These are phyloP conservation scores for Tonatia bakeri DNA, from an alignment of 2,113 vertebrate species.

Conservation along the genomic window DNA sequence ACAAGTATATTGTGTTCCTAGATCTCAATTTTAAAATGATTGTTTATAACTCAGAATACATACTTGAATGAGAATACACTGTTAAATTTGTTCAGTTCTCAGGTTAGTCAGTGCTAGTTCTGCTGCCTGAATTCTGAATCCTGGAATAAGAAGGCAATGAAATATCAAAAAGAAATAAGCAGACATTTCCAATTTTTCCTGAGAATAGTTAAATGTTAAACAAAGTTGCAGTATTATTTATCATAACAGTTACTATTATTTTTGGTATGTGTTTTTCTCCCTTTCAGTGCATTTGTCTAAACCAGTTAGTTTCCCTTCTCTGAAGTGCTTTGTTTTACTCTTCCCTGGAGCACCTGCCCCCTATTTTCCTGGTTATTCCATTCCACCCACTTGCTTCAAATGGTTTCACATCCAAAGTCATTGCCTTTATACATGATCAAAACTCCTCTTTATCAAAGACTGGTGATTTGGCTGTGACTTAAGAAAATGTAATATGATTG, in stretches of 20 bases:
- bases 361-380: background rate
- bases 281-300: background rate
- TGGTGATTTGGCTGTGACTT: background rate
- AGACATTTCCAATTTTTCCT: background rate
- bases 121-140: background rate
- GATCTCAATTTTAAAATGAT: background rate
- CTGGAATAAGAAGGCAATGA: background rate
- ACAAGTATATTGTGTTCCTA: background rate
- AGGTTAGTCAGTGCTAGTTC: background rate
- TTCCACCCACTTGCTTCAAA: background rate
- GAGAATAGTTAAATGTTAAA: background rate
- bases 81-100: background rate
- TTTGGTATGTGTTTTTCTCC: background rate
- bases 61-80: background rate
- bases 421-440: background rate
- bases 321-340: background rate
- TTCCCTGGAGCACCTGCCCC: background rate
- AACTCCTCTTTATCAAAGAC: background rate
- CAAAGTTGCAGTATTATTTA: background rate
- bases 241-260: background rate
- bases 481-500: background rate
- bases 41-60: background rate
- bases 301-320: background rate
- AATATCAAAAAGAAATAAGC: background rate
- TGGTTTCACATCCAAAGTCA: background rate